phyloP scores from a whole-genome alignment of 2,113 vertebrate species.

The Antennarius striatus region DNA sequence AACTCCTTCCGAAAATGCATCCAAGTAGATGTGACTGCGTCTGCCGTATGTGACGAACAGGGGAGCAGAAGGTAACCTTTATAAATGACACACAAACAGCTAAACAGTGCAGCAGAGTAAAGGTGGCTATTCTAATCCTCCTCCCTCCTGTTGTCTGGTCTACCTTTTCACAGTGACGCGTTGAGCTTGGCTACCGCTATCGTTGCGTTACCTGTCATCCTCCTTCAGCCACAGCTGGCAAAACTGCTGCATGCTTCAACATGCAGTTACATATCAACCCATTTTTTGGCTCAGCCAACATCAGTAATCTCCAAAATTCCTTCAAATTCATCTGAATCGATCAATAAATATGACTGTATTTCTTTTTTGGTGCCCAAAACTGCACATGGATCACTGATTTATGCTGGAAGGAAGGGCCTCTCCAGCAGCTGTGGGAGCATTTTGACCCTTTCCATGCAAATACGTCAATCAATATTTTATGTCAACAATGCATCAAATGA shows the following conservation, averaged over 20 bases:
- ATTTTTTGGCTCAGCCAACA: background rate
- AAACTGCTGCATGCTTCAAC: slow-evolving; percentile 25
- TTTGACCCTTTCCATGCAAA: too few species aligned
- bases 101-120: slow-evolving; percentile 45
- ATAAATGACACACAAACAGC: slow-evolving; percentile 53
- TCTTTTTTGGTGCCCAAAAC: too few species aligned
- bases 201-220: slow-evolving; percentile 29
- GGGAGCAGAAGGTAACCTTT: slow-evolving; percentile 66
- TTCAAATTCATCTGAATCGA: background rate
- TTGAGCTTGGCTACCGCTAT: slow-evolving; percentile 38
- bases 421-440: background rate
- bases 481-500: background rate
- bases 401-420: too few species aligned
- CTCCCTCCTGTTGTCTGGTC: slow-evolving; percentile 51
- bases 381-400: too few species aligned
- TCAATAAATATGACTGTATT: too few species aligned
- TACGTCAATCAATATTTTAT: background rate
- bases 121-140: slow-evolving; percentile 63
- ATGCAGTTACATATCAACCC: background rate
- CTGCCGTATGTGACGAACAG: slow-evolving; percentile 36
- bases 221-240: slow-evolving; percentile 32
- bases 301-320: background rate
- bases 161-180: slow-evolving; percentile 60
- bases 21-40: background rate
- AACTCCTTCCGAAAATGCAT: slow-evolving; percentile 1